phyloP scores from a whole-genome alignment of 2,888 invertebrate species.

The Sisyra nigra region DNA sequence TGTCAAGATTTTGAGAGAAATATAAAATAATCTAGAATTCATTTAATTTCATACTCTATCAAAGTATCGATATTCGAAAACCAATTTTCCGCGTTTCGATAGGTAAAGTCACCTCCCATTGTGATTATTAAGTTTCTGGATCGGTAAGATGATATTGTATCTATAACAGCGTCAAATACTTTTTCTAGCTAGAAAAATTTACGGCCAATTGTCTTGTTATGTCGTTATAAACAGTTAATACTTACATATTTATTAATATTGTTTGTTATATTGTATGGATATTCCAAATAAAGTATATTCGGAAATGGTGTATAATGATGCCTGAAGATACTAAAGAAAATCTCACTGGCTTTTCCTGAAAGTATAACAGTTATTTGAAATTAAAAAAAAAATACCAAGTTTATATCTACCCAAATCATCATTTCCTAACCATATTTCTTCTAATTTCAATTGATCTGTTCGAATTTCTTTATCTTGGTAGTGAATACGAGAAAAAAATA shows the following conservation, averaged over 20 bases:
- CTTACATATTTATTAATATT: too few species aligned
- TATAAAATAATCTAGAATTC: too few species aligned
- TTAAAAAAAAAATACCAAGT: too few species aligned
- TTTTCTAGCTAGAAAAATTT: too few species aligned
- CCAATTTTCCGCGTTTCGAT: constrained; percentile 51
- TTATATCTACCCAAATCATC: constrained; percentile 57
- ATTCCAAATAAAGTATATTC: not conserved
- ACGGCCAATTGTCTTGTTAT: too few species aligned
- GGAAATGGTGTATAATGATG: constrained; percentile 62
- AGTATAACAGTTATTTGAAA: too few species aligned
- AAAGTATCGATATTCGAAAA: constrained; percentile 78
- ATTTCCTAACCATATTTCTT: constrained; percentile 73
- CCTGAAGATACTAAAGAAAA: constrained; percentile 73
- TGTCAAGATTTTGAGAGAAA: too few species aligned
- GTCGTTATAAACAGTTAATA: too few species aligned
- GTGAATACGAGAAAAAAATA: constrained; percentile 76
- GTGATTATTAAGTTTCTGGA: constrained; percentile 71
- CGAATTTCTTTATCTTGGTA: constrained; percentile 62
- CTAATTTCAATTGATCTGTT: constrained; percentile 42
- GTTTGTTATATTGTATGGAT: too few species aligned
- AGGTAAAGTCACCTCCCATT: constrained; percentile 88
- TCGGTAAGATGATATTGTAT: constrained; percentile 35
- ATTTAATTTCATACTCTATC: constrained; percentile 43
- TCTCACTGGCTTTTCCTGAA: constrained; percentile 41
- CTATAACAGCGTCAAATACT: too few species aligned